Conservation (phyloP, 2,797 vertebrate species). For the Hemitrygon akajei region DNA sequence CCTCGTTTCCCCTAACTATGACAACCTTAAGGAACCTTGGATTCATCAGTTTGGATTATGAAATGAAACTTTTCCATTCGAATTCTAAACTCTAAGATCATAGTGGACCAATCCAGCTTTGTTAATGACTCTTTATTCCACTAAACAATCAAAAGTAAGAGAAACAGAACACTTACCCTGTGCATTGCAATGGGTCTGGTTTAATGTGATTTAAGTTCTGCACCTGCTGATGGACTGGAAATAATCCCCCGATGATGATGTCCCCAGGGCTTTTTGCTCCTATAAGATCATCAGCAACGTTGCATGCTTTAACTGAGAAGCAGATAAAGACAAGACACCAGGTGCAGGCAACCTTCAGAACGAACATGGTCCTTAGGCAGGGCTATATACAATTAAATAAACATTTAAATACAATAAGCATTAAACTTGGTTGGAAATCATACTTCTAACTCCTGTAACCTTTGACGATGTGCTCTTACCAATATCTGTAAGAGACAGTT, state of each 20-base stretch:
- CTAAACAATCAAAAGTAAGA: neutral
- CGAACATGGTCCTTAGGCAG: neutral
- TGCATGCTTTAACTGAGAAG: neutral
- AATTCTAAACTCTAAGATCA: neutral
- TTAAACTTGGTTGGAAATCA: neutral
- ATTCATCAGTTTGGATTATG: no score
- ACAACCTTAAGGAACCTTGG: no score
- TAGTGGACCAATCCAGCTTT: neutral
- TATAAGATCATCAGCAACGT: neutral
- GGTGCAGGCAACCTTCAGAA: neutral
- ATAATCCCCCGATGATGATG: slow-evolving; percentile 18
- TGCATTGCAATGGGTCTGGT: neutral
- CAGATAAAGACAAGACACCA: neutral
- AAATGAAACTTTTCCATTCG: neutral
- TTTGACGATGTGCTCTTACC: neutral
- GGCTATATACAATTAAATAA: neutral
- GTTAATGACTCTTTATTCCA: neutral
- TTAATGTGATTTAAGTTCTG: neutral
- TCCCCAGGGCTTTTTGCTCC: slow-evolving; percentile 9
- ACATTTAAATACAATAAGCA: neutral
- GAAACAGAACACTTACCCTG: slow-evolving; percentile 12
- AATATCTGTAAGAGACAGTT: no score
- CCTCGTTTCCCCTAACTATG: no score
- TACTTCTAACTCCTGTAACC: neutral
- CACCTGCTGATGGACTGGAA: neutral